phyloP scores from a whole-genome alignment of 2,113 vertebrate species.

The Puffinus mauretanicus region DNA sequence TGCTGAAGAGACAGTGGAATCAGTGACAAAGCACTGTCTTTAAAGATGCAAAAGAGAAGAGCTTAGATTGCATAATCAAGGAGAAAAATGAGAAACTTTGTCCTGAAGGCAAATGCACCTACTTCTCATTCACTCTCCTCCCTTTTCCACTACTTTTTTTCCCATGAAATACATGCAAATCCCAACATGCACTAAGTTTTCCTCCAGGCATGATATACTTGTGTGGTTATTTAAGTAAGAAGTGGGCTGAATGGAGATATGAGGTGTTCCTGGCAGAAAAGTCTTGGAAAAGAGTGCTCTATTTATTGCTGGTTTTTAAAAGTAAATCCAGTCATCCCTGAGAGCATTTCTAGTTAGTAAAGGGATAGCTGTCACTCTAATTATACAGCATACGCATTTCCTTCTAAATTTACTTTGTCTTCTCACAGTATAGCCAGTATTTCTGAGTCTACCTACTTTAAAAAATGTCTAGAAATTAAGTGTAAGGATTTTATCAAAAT shows the following conservation, averaged over 20 bases:
- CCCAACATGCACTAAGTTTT: slow-evolving; percentile 56
- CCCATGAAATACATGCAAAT: slow-evolving; percentile 65
- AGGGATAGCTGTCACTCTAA: background rate
- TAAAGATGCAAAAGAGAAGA: background rate
- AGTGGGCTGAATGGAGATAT: slow-evolving; percentile 10
- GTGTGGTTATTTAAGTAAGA: slow-evolving; percentile 44
- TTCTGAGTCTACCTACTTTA: background rate
- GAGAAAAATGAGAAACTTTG: slow-evolving; percentile 62
- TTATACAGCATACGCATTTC: background rate
- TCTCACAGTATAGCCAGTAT: background rate
- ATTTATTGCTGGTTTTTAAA: background rate
- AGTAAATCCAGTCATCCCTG: background rate
- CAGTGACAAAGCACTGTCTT: slow-evolving; percentile 16
- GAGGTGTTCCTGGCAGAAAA: background rate
- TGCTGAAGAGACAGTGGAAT: background rate
- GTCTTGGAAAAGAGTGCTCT: background rate
- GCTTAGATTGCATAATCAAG: slow-evolving; percentile 41
- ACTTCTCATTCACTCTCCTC: slow-evolving; percentile 48
- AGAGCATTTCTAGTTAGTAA: background rate
- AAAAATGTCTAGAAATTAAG: background rate
- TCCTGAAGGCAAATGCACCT: slow-evolving; percentile 55
- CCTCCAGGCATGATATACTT: slow-evolving; percentile 55
- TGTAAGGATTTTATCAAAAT: background rate
- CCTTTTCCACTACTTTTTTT: slow-evolving; percentile 55
- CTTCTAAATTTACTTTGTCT: background rate